These are phyloP conservation scores for Eumerus sabulonum DNA, from an alignment of 2,888 invertebrate genomes.

Conservation along the genomic window DNA sequence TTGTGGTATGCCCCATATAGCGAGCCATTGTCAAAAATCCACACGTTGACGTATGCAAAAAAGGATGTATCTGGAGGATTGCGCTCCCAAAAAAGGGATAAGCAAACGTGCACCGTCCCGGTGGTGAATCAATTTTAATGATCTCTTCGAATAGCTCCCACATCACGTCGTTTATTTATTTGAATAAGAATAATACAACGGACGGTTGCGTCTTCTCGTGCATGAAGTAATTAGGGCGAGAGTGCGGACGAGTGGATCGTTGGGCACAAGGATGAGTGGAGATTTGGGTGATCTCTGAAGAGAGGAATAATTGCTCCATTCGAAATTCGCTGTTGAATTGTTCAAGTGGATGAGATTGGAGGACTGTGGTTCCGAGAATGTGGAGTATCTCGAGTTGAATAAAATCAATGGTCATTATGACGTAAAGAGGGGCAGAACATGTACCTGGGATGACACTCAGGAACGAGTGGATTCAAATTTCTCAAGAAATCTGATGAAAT, in stretches of 20 bases:
- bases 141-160: conserved; percentile 69
- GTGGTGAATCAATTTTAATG: conserved; percentile 72
- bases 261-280: background rate
- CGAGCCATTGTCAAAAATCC: conserved; percentile 57
- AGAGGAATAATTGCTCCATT: conserved; percentile 64
- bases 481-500: too few species aligned
- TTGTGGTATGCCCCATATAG: too few species aligned
- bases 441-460: too few species aligned
- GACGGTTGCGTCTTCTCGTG: conserved; percentile 52
- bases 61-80: conserved; percentile 60
- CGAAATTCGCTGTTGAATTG: conserved; percentile 34
- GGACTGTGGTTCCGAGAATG: conserved; percentile 50
- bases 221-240: conserved; percentile 61
- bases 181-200: conserved; percentile 57
- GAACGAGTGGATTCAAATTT: too few species aligned
- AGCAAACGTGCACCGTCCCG: conserved; percentile 9
- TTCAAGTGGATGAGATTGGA: conserved; percentile 51
- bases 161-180: conserved; percentile 67
- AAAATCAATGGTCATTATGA: too few species aligned
- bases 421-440: too few species aligned
- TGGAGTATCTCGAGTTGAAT: conserved; percentile 12
- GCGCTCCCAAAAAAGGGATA: background rate
- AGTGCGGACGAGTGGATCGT: conserved; percentile 20
- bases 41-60: conserved; percentile 62
- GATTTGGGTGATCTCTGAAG: background rate